Evolutionary conservation across 2,113 vertebrate genomes (phyloP).

Genomic region (Atlantisia rogersi): DNA sequence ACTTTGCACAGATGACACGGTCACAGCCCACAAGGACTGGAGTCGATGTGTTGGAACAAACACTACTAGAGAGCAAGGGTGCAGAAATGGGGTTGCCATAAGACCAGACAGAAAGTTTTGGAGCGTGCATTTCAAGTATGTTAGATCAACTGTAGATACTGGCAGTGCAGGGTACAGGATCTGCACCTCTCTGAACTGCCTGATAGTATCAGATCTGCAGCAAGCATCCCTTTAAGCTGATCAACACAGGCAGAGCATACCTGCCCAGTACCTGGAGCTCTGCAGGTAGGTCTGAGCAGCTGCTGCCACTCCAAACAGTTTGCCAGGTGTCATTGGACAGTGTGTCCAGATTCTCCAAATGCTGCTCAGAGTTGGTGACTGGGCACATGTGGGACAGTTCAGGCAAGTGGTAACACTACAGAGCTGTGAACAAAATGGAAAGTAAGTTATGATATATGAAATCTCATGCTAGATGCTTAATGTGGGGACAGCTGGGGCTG

Average conservation of each 20-base stretch:
- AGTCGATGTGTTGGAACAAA: background rate
- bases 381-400: accelerated
- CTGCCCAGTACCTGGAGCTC: background rate
- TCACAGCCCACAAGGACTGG: background rate
- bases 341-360: background rate
- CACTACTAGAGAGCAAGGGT: background rate
- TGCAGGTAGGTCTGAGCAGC: background rate
- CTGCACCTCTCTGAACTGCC: background rate
- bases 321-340: accelerated
- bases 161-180: background rate
- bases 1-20: background rate
- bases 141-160: background rate
- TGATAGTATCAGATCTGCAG: background rate
- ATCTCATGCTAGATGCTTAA: background rate
- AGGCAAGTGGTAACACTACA: no score
- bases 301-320: background rate
- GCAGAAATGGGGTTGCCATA: accelerated
- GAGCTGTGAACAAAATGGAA: background rate
- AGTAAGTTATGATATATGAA: background rate
- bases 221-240: background rate
- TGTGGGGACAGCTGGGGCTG: accelerated
- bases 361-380: background rate
- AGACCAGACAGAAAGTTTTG: background rate
- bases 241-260: accelerated
- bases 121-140: background rate